These are phyloP conservation scores for Leptobrachium leishanense DNA, from an alignment of 2,113 vertebrate genomes.

Conservation along the genomic window DNA sequence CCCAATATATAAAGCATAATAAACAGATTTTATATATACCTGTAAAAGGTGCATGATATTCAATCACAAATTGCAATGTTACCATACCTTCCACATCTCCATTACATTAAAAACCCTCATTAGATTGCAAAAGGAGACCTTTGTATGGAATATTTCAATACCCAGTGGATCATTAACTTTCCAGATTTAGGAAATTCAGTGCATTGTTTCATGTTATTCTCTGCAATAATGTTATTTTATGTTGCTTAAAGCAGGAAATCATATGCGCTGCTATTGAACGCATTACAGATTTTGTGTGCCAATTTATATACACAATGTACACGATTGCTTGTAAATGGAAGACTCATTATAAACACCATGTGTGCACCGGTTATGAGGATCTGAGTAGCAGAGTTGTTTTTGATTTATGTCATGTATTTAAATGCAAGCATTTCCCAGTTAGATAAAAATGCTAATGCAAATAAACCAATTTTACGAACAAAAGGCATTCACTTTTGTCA, in stretches of 20 bases:
- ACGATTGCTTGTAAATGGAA: background rate
- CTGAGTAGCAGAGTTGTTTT: no score
- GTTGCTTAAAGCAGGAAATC: slow-evolving; percentile 14
- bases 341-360: background rate
- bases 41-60: slow-evolving; percentile 37
- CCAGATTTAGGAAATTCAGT: slow-evolving; percentile 30
- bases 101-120: slow-evolving; percentile 33
- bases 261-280: background rate
- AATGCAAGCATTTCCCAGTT: no score
- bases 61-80: slow-evolving; percentile 22
- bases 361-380: no score
- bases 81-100: slow-evolving; percentile 2
- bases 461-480: no score
- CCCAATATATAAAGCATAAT: slow-evolving; percentile 26
- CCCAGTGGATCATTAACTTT: slow-evolving; percentile 22
- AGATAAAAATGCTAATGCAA: no score
- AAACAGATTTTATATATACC: slow-evolving; percentile 42
- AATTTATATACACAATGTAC: background rate
- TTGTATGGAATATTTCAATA: slow-evolving; percentile 27
- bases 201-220: slow-evolving; percentile 22
- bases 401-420: no score
- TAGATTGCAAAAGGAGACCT: slow-evolving; percentile 1
- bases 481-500: no score
- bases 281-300: background rate
- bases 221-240: slow-evolving; percentile 20